These are phyloP conservation scores for Sebastes glaucus DNA, from an alignment of 2,797 vertebrate species.

Conservation along the genomic window DNA sequence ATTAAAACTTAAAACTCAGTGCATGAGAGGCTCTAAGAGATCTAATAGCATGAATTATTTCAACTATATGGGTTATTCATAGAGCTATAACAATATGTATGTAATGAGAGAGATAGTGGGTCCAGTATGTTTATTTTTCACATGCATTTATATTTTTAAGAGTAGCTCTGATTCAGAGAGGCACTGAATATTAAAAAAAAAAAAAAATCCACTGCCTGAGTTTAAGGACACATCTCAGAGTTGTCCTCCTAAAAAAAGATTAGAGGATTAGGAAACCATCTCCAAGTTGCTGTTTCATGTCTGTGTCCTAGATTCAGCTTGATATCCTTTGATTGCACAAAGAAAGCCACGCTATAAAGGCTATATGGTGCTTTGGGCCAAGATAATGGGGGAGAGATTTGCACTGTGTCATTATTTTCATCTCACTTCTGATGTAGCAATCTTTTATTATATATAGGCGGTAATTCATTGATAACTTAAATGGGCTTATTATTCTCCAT, in stretches of 20 bases:
- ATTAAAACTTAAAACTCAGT: neutral
- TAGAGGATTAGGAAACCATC: constrained; percentile 73
- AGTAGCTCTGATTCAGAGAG: constrained; percentile 23
- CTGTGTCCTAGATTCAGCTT: constrained; percentile 72
- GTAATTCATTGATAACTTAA: constrained; percentile 58
- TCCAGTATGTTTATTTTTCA: constrained; percentile 29
- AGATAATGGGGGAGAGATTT: constrained; percentile 54
- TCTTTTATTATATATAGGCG: constrained; percentile 37
- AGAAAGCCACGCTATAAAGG: constrained; percentile 32
- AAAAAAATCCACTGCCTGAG: constrained; percentile 25
- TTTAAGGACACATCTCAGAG: constrained; percentile 60
- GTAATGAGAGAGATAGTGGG: neutral
- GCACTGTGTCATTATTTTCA: constrained; percentile 67
- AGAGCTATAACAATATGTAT: neutral
- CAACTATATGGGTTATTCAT: neutral
- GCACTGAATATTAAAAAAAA: constrained; percentile 20
- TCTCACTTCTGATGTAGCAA: constrained; percentile 25
- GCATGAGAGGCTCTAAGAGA: neutral
- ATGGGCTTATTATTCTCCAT: constrained; percentile 27
- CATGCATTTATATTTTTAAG: constrained; percentile 32
- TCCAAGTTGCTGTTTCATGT: constrained; percentile 69
- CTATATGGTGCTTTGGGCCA: constrained; percentile 40
- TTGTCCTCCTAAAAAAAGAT: constrained; percentile 67
- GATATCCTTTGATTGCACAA: constrained; percentile 66
- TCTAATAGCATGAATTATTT: neutral